Conservation (phyloP, 2,888 invertebrate genomes). For the Xanthia icteritia region DNA sequence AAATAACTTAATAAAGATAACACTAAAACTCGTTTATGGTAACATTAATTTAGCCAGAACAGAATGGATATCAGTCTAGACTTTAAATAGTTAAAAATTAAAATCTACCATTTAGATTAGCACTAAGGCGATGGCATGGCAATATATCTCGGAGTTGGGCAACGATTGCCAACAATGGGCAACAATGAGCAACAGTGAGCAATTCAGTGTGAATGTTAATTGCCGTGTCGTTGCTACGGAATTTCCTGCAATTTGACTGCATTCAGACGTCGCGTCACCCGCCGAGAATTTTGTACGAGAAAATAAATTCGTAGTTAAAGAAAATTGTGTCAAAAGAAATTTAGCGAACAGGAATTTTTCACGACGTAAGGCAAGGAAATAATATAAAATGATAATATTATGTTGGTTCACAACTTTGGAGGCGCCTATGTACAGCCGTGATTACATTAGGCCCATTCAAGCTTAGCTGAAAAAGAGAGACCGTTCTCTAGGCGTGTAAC, state of each 20-base stretch:
- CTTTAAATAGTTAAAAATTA: slow-evolving; percentile 41
- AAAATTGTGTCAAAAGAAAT: slow-evolving; percentile 22
- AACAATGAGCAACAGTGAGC: slow-evolving; percentile 38
- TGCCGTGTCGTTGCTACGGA: slow-evolving; percentile 61
- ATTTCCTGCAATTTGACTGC: slow-evolving; percentile 67
- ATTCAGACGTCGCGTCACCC: slow-evolving; percentile 59
- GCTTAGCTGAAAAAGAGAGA: neutral
- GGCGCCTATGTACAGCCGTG: neutral
- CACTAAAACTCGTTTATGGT: slow-evolving; percentile 18
- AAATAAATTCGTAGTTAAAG: slow-evolving; percentile 47
- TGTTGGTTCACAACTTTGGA: neutral
- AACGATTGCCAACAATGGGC: slow-evolving; percentile 15
- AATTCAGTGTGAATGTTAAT: slow-evolving; percentile 64
- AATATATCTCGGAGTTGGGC: slow-evolving; percentile 15
- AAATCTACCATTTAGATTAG: slow-evolving; percentile 45
- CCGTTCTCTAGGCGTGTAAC: neutral
- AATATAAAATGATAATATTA: neutral
- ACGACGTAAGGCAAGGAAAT: neutral
- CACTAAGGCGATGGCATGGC: slow-evolving; percentile 18
- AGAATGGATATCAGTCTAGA: slow-evolving; percentile 29
- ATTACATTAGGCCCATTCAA: neutral
- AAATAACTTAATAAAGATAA: slow-evolving; percentile 25
- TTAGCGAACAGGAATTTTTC: slow-evolving; percentile 6
- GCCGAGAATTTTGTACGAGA: slow-evolving; percentile 46
- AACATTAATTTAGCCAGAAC: slow-evolving; percentile 20